These are phyloP conservation scores for Tiliacea citrago DNA, from an alignment of 2,888 invertebrate species.

Conservation along the genomic window DNA sequence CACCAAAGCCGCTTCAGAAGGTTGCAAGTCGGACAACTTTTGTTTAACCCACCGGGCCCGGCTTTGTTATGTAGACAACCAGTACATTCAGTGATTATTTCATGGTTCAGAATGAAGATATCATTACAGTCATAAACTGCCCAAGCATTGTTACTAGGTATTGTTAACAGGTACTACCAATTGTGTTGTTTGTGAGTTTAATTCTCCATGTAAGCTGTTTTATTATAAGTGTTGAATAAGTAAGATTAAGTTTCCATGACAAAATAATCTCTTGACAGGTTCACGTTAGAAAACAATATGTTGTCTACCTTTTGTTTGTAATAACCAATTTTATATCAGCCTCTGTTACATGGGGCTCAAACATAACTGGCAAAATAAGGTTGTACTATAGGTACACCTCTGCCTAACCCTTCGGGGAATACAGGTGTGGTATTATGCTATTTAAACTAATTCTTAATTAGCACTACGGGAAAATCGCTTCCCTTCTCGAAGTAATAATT, in stretches of 20 bases:
- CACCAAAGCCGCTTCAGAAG: too few relatives aligned
- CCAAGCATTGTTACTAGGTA: conserved; percentile 40
- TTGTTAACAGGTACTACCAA: conserved; percentile 35
- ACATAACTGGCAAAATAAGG: neutral
- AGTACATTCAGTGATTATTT: conserved; percentile 35
- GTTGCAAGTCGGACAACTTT: too few relatives aligned
- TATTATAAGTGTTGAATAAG: conserved; percentile 36
- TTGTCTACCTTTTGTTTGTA: neutral
- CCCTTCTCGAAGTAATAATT: neutral
- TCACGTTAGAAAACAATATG: neutral
- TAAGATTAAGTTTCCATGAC: conserved; percentile 57
- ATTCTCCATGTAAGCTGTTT: conserved; percentile 66
- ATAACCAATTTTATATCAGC: neutral
- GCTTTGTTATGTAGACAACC: too few relatives aligned
- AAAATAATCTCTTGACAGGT: conserved; percentile 23
- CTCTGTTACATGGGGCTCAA: neutral
- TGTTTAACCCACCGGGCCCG: too few relatives aligned
- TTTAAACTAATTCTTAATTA: neutral
- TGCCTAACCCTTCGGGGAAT: too few relatives aligned
- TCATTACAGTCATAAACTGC: conserved; percentile 27
- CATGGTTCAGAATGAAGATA: neutral
- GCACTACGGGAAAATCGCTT: neutral
- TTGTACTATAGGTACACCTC: neutral
- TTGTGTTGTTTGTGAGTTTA: conserved; percentile 56
- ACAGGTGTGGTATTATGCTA: neutral